Conservation (phyloP, 2,113 vertebrate genomes). For the Dascyllus trimaculatus region DNA sequence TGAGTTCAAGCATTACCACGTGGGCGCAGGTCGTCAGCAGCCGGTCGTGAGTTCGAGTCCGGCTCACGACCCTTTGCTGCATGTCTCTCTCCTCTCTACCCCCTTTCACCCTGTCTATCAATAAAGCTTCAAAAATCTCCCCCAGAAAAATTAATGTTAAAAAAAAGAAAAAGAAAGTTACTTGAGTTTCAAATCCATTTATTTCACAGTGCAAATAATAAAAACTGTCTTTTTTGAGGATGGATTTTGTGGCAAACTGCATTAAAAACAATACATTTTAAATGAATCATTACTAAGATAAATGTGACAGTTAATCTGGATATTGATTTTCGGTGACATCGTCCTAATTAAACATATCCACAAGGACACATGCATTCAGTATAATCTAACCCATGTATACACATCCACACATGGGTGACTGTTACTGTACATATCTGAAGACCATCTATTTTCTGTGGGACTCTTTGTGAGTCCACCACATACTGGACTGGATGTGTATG, state of each 20-base stretch:
- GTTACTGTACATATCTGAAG: constrained; percentile 57
- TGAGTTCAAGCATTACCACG: too few relatives aligned
- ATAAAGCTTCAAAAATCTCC: too few relatives aligned
- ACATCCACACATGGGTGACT: neutral
- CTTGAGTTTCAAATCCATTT: neutral
- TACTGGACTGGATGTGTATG: constrained; percentile 48
- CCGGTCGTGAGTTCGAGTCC: too few relatives aligned
- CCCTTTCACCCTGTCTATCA: too few relatives aligned
- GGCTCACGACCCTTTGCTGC: too few relatives aligned
- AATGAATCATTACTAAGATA: neutral
- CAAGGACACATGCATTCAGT: constrained; percentile 1
- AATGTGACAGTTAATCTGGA: neutral
- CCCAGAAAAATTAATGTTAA: too few relatives aligned
- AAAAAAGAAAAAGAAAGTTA: too few relatives aligned
- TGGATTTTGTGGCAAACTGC: neutral
- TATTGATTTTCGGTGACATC: neutral
- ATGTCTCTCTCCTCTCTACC: too few relatives aligned
- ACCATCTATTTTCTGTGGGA: constrained; percentile 57
- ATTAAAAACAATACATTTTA: neutral
- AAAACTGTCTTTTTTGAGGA: neutral
- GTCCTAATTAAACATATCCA: constrained; percentile 11
- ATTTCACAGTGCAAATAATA: neutral
- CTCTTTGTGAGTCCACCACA: constrained; percentile 56
- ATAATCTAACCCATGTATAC: constrained; percentile 1
- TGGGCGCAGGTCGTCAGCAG: too few relatives aligned